Evolutionary conservation across 2,888 invertebrate genomes (phyloP).

Genomic region (Drosophila mimetica): DNA sequence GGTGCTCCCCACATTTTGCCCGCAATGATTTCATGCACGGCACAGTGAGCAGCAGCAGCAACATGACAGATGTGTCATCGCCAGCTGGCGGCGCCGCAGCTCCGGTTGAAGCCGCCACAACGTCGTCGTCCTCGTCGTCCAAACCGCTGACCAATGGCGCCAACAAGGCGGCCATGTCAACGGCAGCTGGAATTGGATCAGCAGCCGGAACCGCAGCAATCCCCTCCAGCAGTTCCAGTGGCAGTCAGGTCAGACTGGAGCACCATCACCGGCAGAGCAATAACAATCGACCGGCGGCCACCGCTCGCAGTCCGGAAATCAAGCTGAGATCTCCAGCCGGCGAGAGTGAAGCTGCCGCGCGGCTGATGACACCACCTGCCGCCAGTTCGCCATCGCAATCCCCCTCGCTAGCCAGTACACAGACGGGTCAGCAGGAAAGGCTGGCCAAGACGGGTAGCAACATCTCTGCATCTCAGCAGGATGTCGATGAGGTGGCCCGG

Average conservation of each 20-base stretch:
- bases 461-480: slow-evolving; percentile 68
- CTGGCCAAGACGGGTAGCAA: slow-evolving; percentile 37
- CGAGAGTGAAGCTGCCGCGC: slow-evolving; percentile 3
- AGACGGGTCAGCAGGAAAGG: slow-evolving; percentile 24
- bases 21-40: slow-evolving; percentile 52
- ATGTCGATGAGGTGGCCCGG: slow-evolving; percentile 83
- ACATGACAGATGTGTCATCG: slow-evolving; percentile 78
- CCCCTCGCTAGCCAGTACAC: slow-evolving; percentile 26
- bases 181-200: slow-evolving; percentile 3
- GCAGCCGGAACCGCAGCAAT: slow-evolving; percentile 6
- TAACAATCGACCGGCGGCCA: slow-evolving; percentile 58
- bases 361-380: slow-evolving; percentile 24
- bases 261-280: slow-evolving; percentile 58
- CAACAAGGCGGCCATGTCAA: slow-evolving; percentile 43
- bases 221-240: slow-evolving; percentile 41
- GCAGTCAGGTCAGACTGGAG: slow-evolving; percentile 56
- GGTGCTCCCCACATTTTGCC: slow-evolving; percentile 14
- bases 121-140: slow-evolving; percentile 31
- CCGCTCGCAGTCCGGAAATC: slow-evolving; percentile 24
- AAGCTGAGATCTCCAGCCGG: slow-evolving; percentile 38
- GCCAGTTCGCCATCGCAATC: slow-evolving; percentile 11
- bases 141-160: slow-evolving; percentile 75
- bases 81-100: slow-evolving; percentile 56
- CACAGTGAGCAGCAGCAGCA: slow-evolving; percentile 51
- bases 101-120: slow-evolving; percentile 36